Evolutionary conservation across 2,113 vertebrate species (phyloP), one percentile per base, ranked within the genome.

Genomic region (Hypocryptadius cinnamomeus): DNA sequence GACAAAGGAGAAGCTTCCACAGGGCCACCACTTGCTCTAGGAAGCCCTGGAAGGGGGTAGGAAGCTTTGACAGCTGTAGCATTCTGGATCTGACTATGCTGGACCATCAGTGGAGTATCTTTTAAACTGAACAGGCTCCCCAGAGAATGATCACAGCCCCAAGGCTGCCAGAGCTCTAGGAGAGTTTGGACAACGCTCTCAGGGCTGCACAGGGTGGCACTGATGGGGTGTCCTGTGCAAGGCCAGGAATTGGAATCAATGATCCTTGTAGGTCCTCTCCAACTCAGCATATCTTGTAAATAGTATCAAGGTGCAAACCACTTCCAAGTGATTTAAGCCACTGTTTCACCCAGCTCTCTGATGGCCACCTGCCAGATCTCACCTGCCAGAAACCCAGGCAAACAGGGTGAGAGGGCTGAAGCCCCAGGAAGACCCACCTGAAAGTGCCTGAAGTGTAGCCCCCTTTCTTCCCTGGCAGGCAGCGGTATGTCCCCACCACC

Each of bases 371-470:
- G 37, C 12, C 28, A 31, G 19, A 54, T 7, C 18, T 54, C 61
- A 47, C 33, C 56, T 48, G 64, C 48, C 48, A 61, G 48, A 68
- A 11, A 84, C 15, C 15, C 0, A 0, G 16, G 30, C 25, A 45
- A 80, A 69, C 21, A 70, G 12, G 12, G 22, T 16, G 19, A 31
- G 30, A 37, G 15, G n/a, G 23, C 11, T 79, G 39, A 79, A 54
- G 10, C 10, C 30, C 53, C 70, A 64, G 21, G 20, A n/a, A 51
- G 35, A 31, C 54, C 82, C 94, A 99, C 99, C 99, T 98, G 97
- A 99, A 99, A 5, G 99, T 99, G 27, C 99, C 99, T 0, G 99
- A 99, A 15, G 99, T 99, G 92, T 99, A 99, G 11, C 99, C 99
- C 4, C 98, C 99, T 79, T 99, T 99, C 98, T 99, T 99, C 24